These are phyloP conservation scores for Ibycter americanus DNA, from an alignment of 2,797 vertebrate species.

Conservation along the genomic window DNA sequence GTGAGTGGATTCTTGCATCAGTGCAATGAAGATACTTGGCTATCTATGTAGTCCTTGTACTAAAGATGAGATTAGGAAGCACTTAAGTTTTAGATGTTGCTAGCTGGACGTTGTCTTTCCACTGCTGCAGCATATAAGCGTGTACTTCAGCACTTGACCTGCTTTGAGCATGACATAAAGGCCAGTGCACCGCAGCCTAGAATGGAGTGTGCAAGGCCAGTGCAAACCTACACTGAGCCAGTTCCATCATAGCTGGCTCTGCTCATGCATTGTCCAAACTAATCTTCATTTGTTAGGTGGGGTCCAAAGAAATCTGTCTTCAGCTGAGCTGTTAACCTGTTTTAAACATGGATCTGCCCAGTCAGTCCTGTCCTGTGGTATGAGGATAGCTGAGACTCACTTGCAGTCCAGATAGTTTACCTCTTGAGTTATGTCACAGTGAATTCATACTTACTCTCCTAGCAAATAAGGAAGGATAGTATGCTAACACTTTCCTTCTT, in stretches of 20 bases:
- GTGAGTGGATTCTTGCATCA: slow-evolving; percentile 74
- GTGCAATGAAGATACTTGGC: not conserved
- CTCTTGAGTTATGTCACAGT: not conserved
- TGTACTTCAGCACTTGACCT: not conserved
- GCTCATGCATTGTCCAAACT: not conserved
- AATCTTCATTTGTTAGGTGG: rapidly evolving
- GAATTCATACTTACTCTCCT: not conserved
- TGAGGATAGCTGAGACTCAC: not conserved
- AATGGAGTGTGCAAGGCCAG: not conserved
- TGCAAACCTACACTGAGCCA: not conserved
- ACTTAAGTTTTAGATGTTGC: not conserved
- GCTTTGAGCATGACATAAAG: not conserved
- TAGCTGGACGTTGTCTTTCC: not conserved
- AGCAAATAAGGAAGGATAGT: too few relatives aligned
- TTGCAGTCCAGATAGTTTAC: not conserved
- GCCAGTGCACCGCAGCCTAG: not conserved
- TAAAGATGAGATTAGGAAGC: not conserved
- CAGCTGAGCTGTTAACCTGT: not conserved
- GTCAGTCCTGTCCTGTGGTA: not conserved
- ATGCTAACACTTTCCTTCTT: not conserved
- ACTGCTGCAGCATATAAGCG: not conserved
- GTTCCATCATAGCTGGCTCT: not conserved
- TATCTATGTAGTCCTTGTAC: not conserved
- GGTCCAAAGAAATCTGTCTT: not conserved
- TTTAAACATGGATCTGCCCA: not conserved